Evolutionary conservation across 2,888 invertebrate species (phyloP).

Genomic region (Zygogramma bicolorata): DNA sequence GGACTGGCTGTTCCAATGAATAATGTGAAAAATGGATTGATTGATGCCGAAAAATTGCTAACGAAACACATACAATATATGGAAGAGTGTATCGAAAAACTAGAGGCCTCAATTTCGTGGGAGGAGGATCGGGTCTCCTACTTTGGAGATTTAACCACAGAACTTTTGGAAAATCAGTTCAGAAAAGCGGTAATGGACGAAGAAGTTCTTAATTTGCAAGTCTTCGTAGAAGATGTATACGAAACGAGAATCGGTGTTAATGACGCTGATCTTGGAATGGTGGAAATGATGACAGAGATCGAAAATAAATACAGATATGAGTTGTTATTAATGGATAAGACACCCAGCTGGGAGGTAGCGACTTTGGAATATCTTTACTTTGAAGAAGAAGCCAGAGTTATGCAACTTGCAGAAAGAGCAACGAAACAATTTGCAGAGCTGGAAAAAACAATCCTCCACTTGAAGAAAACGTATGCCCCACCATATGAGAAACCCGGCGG

Average conservation of each 20-base stretch:
- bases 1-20: constrained; percentile 70
- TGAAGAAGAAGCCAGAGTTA: constrained; percentile 67
- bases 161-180: constrained; percentile 71
- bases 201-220: constrained; percentile 70
- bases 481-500: constrained; percentile 49
- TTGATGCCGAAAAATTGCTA: constrained; percentile 64
- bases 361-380: constrained; percentile 70
- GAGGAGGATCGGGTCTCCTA: constrained; percentile 69
- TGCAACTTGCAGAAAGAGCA: constrained; percentile 71
- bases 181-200: constrained; percentile 70
- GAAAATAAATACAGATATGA: constrained; percentile 69
- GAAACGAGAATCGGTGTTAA: constrained; percentile 72
- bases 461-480: constrained; percentile 67
- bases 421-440: constrained; percentile 71
- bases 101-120: constrained; percentile 66
- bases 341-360: constrained; percentile 70
- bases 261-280: constrained; percentile 70
- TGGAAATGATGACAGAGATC: constrained; percentile 72
- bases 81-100: constrained; percentile 63
- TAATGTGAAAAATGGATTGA: constrained; percentile 67
- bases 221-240: constrained; percentile 75
- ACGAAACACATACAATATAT: constrained; percentile 64
- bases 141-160: constrained; percentile 70
- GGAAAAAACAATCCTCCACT: constrained; percentile 66
- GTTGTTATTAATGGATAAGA: constrained; percentile 69